Percentiles rank a stretch among this genome's conserved stretches.
These are phyloP conservation scores for Lucifuga dentata DNA, from an alignment of 2,113 vertebrate species.

Conservation along the genomic window DNA sequence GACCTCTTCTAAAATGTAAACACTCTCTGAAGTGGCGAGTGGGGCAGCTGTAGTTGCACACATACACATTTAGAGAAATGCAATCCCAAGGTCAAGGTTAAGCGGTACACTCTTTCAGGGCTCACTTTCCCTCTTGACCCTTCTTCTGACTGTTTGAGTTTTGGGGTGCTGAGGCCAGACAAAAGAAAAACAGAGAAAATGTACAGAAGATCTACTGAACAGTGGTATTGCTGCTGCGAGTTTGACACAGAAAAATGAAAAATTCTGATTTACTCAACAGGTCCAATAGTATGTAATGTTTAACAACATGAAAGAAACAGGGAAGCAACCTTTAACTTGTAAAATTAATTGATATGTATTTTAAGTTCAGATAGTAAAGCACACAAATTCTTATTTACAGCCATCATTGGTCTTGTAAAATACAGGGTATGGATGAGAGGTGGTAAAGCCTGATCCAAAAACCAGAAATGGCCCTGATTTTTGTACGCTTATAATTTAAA, in stretches of 20 bases:
- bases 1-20: conserved; percentile 86
- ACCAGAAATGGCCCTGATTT: too few species aligned
- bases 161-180: conserved; percentile 52
- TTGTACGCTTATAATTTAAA: too few species aligned
- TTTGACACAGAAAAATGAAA: neutral
- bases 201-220: conserved; percentile 16
- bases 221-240: neutral
- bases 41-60: conserved; percentile 79
- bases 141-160: conserved; percentile 46
- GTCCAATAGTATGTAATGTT: too few species aligned
- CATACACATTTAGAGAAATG: conserved; percentile 77
- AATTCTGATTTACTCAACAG: neutral
- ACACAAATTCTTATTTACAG: too few species aligned
- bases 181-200: conserved; percentile 43
- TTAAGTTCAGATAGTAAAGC: neutral
- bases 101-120: conserved; percentile 79
- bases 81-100: conserved; percentile 84
- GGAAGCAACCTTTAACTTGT: neutral
- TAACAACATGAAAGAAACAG: conserved; percentile 2
- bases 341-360: neutral
- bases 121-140: conserved; percentile 84
- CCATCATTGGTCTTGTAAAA: too few species aligned
- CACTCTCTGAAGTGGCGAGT: conserved; percentile 83
- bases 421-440: too few species aligned
- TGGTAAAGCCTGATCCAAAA: too few species aligned